Conservation (phyloP, 2,113 vertebrate species). For the Hippocampus comes region DNA sequence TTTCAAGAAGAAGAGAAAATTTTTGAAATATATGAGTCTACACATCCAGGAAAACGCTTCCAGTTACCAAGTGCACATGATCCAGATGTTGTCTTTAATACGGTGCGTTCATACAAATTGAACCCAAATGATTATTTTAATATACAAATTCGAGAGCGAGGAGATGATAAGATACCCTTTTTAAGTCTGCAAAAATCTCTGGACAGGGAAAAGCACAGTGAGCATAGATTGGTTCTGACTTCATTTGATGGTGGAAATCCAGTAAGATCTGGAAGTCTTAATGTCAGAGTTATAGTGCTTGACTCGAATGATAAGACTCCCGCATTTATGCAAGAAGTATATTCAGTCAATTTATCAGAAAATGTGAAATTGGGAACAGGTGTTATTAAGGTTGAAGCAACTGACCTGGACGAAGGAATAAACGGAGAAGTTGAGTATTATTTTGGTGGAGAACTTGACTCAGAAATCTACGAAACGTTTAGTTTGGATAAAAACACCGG, state of each 20-base stretch:
- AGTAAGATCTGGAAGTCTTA: slow-evolving; percentile 47
- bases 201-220: slow-evolving; percentile 52
- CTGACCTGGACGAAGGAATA: slow-evolving; percentile 55
- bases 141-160: slow-evolving; percentile 51
- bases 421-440: slow-evolving; percentile 61
- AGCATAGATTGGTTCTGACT: slow-evolving; percentile 53
- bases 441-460: slow-evolving; percentile 43
- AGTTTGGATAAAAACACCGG: slow-evolving; percentile 51
- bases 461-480: slow-evolving; percentile 38
- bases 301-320: slow-evolving; percentile 69
- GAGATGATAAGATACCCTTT: slow-evolving; percentile 56
- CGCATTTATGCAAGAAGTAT: slow-evolving; percentile 55
- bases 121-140: slow-evolving; percentile 62
- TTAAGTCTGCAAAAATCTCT: slow-evolving; percentile 62
- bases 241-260: slow-evolving; percentile 64
- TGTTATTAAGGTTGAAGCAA: slow-evolving; percentile 51
- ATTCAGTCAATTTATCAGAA: slow-evolving; percentile 55
- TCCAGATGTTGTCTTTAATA: slow-evolving; percentile 49
- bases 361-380: slow-evolving; percentile 24
- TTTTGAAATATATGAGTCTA: slow-evolving; percentile 51
- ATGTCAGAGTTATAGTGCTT: slow-evolving; percentile 57
- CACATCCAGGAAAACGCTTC: slow-evolving; percentile 37
- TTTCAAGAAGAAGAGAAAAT: slow-evolving; percentile 53
- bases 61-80: slow-evolving; percentile 53
- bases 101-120: slow-evolving; percentile 57